phyloP scores from a whole-genome alignment of 92 coral and sea anemone species.

The Actinernus sp. region DNA sequence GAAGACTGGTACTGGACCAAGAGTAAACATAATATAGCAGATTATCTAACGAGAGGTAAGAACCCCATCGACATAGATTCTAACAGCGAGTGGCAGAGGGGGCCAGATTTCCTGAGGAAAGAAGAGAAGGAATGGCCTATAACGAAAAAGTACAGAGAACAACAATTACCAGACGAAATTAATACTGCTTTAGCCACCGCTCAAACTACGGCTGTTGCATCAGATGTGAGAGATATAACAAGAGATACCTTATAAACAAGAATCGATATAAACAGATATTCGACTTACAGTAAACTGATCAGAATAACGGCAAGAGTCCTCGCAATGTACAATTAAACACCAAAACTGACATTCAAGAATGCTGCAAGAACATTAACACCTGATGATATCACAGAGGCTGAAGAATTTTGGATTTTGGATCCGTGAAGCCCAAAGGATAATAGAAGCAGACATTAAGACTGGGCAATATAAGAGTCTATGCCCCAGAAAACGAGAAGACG shows the following conservation, averaged over 20 bases:
- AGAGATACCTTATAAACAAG: slow-evolving; percentile 6
- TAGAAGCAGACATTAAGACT: slow-evolving; percentile 25
- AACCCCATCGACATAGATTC: slow-evolving; percentile 34
- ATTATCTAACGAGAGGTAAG: slow-evolving; percentile 74
- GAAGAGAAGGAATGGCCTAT: slow-evolving; percentile 61
- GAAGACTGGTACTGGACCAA: slow-evolving; percentile 67
- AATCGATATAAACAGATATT: slow-evolving; percentile 32
- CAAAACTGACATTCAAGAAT: slow-evolving; percentile 1
- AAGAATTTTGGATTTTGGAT: slow-evolving; percentile 27
- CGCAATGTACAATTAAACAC: slow-evolving; percentile 16
- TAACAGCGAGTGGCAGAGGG: slow-evolving; percentile 55
- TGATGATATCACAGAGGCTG: slow-evolving; percentile 4
- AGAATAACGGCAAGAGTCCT: slow-evolving; percentile 58
- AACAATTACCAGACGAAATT: slow-evolving; percentile 20
- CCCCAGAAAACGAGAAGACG: slow-evolving; percentile 49
- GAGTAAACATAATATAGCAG: slow-evolving; percentile 55
- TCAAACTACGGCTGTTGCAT: no score
- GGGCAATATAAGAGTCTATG: slow-evolving; percentile 66
- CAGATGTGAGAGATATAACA: slow-evolving; percentile 1
- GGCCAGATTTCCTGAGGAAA: slow-evolving; percentile 60
- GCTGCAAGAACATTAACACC: not conserved
- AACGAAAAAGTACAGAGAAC: not conserved
- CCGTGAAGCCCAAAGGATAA: slow-evolving; percentile 39
- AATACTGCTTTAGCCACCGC: not conserved
- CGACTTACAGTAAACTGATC: slow-evolving; percentile 26